Percentiles rank a stretch among this genome's conserved stretches.
Conservation (phyloP, 2,888 invertebrate genomes). For the Lasiommata megera region DNA sequence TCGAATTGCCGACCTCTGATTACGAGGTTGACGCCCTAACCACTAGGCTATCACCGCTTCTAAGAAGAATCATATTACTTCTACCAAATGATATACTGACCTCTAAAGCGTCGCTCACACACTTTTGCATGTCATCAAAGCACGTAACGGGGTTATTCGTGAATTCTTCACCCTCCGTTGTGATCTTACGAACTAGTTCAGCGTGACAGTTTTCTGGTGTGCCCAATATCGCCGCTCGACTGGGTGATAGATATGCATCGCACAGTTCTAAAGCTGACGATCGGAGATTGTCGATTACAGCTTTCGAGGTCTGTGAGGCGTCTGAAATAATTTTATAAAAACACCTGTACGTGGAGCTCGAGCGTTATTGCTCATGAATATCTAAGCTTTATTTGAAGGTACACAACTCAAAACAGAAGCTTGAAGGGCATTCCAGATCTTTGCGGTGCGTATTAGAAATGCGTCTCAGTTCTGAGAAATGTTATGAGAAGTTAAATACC, state of each 20-base stretch:
- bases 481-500: too few species aligned
- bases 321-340: constrained; percentile 44
- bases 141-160: constrained; percentile 82
- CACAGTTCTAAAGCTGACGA: constrained; percentile 69
- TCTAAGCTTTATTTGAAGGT: too few species aligned
- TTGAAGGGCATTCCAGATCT: too few species aligned
- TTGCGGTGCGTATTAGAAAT: too few species aligned
- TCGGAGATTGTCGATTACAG: constrained; percentile 64
- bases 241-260: constrained; percentile 63
- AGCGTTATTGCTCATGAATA: too few species aligned
- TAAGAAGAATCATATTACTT: too few species aligned
- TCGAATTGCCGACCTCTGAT: too few species aligned
- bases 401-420: too few species aligned
- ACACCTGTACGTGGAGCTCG: too few species aligned
- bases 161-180: constrained; percentile 70
- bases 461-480: too few species aligned
- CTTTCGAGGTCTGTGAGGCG: constrained; percentile 61
- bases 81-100: constrained; percentile 53
- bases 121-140: constrained; percentile 92
- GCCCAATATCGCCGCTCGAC: constrained; percentile 56
- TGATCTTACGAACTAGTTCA: constrained; percentile 68
- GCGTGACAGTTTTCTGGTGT: constrained; percentile 61
- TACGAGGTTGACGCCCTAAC: too few species aligned
- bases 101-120: constrained; percentile 82
- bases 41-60: too few species aligned